Percentiles rank a stretch among this genome's conserved stretches.
phyloP scores from a whole-genome alignment of 2,797 vertebrate species.

The Anniella stebbinsi region DNA sequence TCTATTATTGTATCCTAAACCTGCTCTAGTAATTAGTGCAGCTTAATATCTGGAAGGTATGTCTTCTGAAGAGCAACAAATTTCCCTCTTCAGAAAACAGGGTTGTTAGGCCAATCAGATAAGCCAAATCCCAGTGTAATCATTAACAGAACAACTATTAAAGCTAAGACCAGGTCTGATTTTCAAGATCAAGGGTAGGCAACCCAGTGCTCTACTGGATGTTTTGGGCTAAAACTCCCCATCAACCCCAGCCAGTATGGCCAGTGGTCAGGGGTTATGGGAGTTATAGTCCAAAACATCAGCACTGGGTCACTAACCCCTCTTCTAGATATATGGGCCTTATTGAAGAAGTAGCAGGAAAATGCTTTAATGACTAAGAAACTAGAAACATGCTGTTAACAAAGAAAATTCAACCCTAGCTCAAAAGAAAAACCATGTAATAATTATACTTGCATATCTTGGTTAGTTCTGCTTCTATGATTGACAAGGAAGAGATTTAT shows the following conservation, averaged over 20 bases:
- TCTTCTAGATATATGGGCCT: neutral
- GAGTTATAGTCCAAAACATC: no score
- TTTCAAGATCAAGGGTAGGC: neutral
- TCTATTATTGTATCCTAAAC: neutral
- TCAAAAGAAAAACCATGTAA: neutral
- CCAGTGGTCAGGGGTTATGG: no score
- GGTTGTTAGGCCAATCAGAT: neutral
- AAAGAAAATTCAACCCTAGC: neutral
- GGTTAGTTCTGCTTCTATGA: neutral
- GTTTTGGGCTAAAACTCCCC: no score
- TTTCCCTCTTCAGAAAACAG: neutral
- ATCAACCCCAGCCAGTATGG: no score
- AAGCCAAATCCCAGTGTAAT: neutral
- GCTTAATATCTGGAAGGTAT: neutral
- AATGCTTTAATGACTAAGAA: neutral
- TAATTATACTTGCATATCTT: neutral
- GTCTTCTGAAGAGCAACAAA: neutral
- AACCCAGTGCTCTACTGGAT: no score
- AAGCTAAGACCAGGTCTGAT: neutral
- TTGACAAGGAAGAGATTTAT: neutral
- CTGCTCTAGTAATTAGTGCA: neutral
- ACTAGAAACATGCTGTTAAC: neutral
- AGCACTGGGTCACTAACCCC: no score
- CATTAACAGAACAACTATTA: neutral
- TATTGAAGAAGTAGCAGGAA: neutral